Percentiles rank a stretch among this genome's conserved stretches.
phyloP scores from a whole-genome alignment of 2,113 vertebrate genomes.

The Tenebrosternarchus preto region DNA sequence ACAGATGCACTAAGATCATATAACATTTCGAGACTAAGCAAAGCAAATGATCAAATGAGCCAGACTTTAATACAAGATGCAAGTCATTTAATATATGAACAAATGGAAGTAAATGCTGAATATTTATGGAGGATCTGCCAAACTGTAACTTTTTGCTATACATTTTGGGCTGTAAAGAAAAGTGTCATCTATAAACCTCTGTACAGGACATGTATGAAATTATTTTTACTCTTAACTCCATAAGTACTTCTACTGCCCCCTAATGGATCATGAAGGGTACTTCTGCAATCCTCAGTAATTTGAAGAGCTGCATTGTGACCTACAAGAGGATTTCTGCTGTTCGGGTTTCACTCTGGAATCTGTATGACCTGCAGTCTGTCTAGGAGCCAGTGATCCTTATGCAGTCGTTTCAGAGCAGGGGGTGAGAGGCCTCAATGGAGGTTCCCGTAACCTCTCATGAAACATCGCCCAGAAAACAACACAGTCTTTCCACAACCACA shows the following conservation, averaged over 20 bases:
- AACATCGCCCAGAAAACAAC: slow-evolving; percentile 21
- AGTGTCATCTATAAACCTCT: background rate
- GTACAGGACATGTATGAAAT: background rate
- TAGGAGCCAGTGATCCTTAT: background rate
- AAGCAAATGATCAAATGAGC: slow-evolving; percentile 4
- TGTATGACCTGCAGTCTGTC: background rate
- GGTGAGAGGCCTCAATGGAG: background rate
- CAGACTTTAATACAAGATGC: background rate
- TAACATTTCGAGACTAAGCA: background rate
- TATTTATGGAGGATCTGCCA: background rate
- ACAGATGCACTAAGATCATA: slow-evolving; percentile 7
- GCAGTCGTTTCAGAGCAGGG: background rate
- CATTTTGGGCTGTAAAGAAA: slow-evolving; percentile 6
- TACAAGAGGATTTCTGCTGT: slow-evolving; percentile 20
- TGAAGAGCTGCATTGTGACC: background rate
- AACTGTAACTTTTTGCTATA: background rate
- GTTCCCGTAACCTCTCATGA: slow-evolving; percentile 28
- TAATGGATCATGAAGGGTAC: slow-evolving; percentile 34
- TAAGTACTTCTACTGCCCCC: slow-evolving; percentile 32
- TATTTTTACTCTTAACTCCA: background rate
- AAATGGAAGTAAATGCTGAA: background rate
- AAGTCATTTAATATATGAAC: background rate
- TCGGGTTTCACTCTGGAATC: slow-evolving; percentile 1
- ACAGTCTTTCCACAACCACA: slow-evolving; percentile 32
- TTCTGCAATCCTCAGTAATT: background rate